A percentile compares a stretch with the other conserved stretches of the same genome.
Conservation (phyloP, 1,140 invertebrate genomes). For the Euborellia annulipes region DNA sequence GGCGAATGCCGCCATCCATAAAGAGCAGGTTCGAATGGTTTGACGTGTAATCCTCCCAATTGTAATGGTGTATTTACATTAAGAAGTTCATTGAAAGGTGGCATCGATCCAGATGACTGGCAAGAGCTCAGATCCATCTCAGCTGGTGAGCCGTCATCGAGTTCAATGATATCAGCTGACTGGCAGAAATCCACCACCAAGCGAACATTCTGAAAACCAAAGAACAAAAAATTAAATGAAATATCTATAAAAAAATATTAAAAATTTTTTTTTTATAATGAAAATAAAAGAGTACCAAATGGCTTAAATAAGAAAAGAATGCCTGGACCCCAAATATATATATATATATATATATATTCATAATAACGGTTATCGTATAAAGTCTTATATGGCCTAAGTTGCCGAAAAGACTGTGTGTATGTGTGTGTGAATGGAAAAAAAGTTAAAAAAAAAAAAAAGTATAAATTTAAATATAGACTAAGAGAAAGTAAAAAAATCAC, state of each 20-base stretch:
- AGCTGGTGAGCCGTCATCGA: constrained; percentile 35
- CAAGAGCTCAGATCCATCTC: constrained; percentile 42
- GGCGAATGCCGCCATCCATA: constrained; percentile 36
- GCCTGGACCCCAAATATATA: no score
- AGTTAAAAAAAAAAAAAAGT: no score
- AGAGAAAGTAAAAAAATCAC: no score
- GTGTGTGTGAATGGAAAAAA: no score
- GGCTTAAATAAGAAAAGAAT: no score
- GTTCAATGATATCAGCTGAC: constrained; percentile 32
- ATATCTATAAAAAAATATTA: neutral
- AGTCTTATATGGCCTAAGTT: no score
- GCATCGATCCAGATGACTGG: constrained; percentile 39
- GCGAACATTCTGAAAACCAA: constrained; percentile 27
- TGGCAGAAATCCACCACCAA: constrained; percentile 49
- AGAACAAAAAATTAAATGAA: neutral
- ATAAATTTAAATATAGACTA: no score
- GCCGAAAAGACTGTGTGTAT: no score
- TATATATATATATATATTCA: no score
- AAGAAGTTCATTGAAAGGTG: constrained; percentile 47
- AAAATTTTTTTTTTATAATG: neutral
- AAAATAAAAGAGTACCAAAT: no score
- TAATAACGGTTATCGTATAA: no score
- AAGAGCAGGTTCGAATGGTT: constrained; percentile 32
- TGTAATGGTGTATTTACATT: constrained; percentile 53
- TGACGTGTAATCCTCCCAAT: constrained; percentile 41